Evolutionary conservation across 2,797 vertebrate genomes (phyloP), one percentile per base, ranked within the genome.

Genomic region (Arrhamphus sclerolepis): DNA sequence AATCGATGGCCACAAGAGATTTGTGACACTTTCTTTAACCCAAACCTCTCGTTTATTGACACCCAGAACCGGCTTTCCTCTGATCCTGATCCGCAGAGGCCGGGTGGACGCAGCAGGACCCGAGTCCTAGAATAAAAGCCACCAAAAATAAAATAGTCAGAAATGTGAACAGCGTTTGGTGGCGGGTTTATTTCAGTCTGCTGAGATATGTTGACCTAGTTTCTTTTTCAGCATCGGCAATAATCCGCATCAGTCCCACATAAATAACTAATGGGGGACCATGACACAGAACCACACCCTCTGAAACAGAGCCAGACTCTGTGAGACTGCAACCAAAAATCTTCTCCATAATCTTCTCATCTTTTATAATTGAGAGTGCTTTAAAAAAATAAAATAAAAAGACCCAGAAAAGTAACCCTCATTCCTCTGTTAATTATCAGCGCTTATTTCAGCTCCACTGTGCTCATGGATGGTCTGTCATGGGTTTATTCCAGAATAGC

Each of bases 101-200:
- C 51, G 16, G 29, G 31, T 21, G 22, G 31, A 49, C 21, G 16
- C 31, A n/a, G 5, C 39, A 18, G 7, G 21, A 55, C n/a, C 55
- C 7, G 18, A 5, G 3, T 6, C 7, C 31, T 17, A 9, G 14
- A 24, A 20, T 24, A 16, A 50, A 44, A 42, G 1, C 42, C 28
- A 31, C 17, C 26, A 1, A 20, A 49, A 4, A 14, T 55, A 24
- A 62, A 58, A 56, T 17, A 0, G 0, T 4, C 47, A 59, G 51
- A 54, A 60, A 74, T 40, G 29, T 53, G 46, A 49, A 43, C 20
- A 65, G 1, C 7, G 42, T 56, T 47, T 43, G 38, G 48, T 17
- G 11, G 40, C 18, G 22, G 52, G 54, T 43, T 57, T 71, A 74
- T 78, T 76, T 80, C 49, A 31, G 71, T 20, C 42, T 21, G 39